Evolutionary conservation across 1,140 invertebrate genomes (phyloP), one percentile per base, ranked within the genome.

Genomic region (Meteorus sp.): DNA sequence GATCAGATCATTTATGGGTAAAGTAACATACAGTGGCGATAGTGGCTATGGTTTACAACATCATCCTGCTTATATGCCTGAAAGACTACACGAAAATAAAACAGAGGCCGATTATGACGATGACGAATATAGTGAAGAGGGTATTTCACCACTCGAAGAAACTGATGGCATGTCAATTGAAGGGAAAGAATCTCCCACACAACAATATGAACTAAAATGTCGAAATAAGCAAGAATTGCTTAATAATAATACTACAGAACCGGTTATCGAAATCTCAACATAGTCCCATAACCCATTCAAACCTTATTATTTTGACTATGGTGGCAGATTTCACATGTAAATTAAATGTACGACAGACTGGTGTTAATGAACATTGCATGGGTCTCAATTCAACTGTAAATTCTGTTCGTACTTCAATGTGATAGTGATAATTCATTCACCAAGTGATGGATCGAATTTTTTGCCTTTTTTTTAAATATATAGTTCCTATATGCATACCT

Each of bases 1-100:
- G 61, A 94, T 96, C 33, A 82, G 93, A 7, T 90, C 86, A 4
- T 95, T 95, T 72, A 93, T 95, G 85, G 92, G 90, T 0, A 91
- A 92, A 67, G 89, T 92, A 1, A 88, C 88, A 0, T 86, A 85
- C 63, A 56, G 77, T 37, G 69, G 72, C 0, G 74, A 76, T 15
- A 51, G 65, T 15, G 66, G 63, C 1, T 73, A 72, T 53, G 56
- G 71, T 0, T 63, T 76, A 6, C 62, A 66, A 3, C 80, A 76
- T 55, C 80, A 79, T 57, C 76, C 78, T 2, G 73, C 75, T 0
- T 77, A 79, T 33, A 48, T 82, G 15, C 80, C 80, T 8, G 70
- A 69, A 3, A 51, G 55, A 55, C 17, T 54, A 4, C 71, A 73
- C 53, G 67, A 70, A n/a, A 67, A 69, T 27, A 74, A 77, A 23